Base-by-base conservation (phyloP, 2,888 invertebrate genomes). In the Spialia ferax region DNA sequence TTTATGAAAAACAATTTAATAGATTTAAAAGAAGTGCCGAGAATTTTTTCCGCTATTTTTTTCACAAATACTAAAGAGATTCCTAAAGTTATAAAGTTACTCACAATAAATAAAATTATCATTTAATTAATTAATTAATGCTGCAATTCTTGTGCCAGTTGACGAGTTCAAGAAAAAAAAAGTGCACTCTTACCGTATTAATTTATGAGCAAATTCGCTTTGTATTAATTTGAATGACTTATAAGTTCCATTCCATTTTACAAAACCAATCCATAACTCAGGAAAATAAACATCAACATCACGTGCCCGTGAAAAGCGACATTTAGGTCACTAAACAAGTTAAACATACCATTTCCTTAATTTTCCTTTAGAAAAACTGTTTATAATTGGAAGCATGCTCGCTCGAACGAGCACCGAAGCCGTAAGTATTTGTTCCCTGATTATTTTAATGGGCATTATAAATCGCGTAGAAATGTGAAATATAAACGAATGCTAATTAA, bases 401-500 rank as follows among this genome's bases (percentile, higher is more conserved):
- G 32, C 42, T 15, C 32, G 13, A 23, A 8, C 60, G 10, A 29
- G 13, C 63, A 45, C 26, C 55, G 23, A 13, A 35, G 13, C 20
- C 38, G 11, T 38, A 23, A 35, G 54, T 63, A 63, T 63, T 63
- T 61, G 66, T 66, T 61, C 60, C 45, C 35, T 15, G 63, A 55
- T 69, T 67, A 65, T 62, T 60, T 72, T 65, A 64, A 65, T 69
- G 66, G 65, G 42, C 32, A 45, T 56, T 68, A 69, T 64, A 70
- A 66, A 70, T 73, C 65, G 56, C 50, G 54, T 50, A 71, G 69
- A 69, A 71, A 72, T 65, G 68, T 69, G 59, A 62, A 70, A 65
- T 70, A 70, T 73, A 70, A 70, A 70, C 60, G 62, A 68, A 62
- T 56, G 63, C 68, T 74, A 74, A 74, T 74, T 71, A 74, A 71